Evolutionary conservation across 2,888 invertebrate species (phyloP), one percentile per base, ranked within the genome.

Genomic region (Diaprepes abbreviatus): DNA sequence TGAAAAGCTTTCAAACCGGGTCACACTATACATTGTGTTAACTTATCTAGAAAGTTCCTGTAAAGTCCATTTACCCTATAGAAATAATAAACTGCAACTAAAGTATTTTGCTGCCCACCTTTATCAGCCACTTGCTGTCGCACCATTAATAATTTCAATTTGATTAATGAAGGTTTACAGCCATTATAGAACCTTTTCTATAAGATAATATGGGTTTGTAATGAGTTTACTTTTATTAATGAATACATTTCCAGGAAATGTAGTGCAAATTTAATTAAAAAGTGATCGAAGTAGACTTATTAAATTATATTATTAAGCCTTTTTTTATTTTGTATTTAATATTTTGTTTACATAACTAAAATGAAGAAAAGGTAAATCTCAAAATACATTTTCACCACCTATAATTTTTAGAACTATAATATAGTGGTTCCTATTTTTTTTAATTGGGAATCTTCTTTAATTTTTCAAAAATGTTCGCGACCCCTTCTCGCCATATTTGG

Each of bases 131-230:
- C 21, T 40, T 24, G 58, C 58, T 40, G 43, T 58, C 58, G 31
- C 40, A 24, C 40, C 40, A 58, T 58, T 58, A 58, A 58, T 57
- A 57, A 57, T 38, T 58, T 43, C 38, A 24, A 58, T 58, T 40
- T 58, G 58, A 58, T 58, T 58, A 58, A 58, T 58, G 58, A 43
- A 58, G 14, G 36, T 58, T 36, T 58, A 28, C 17, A 17, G 33
- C 38, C 40, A 58, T 58, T 58, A 58, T 58, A 40, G 58, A 31
- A 38, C 10, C 28, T 58, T 58, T 58, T 58, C 58, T 58, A 58
- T 43, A 38, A 38, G 38, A 58, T 38, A 28, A 58, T 43, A 55
- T 35, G 21, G 55, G 36, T 36, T 14, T 16, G 12, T 12, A 19
- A 58, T 40, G 35, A 36, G 28, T 58, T 58, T 24, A 28, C 40